These are phyloP conservation scores for Tipula helvola DNA, from an alignment of 2,888 invertebrate species.

Conservation along the genomic window DNA sequence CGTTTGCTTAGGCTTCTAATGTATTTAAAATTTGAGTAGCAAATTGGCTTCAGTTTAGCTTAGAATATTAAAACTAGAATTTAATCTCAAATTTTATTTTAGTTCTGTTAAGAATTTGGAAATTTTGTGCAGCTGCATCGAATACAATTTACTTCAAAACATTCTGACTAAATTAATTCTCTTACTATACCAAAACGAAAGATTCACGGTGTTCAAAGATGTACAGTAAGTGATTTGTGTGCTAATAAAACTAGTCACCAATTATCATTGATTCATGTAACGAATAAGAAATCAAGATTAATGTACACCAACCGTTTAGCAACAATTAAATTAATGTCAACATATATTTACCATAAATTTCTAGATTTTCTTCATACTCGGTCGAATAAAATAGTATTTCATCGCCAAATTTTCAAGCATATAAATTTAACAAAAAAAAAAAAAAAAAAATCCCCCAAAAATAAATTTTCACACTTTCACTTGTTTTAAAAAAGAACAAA, in stretches of 20 bases:
- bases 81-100: no score
- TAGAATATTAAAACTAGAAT: no score
- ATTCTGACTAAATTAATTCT: no score
- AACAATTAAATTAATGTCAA: not conserved
- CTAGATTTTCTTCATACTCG: not conserved
- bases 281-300: not conserved
- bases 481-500: not conserved
- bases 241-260: not conserved
- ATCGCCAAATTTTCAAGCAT: not conserved
- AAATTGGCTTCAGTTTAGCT: no score
- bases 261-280: not conserved
- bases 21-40: no score
- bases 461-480: not conserved
- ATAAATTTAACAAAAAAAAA: not conserved
- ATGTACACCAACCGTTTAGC: not conserved
- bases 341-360: slow-evolving; percentile 4
- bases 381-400: not conserved
- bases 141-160: no score
- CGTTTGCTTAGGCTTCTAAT: no score
- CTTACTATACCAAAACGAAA: not conserved
- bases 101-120: no score
- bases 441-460: not conserved
- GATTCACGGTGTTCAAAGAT: not conserved
- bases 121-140: no score
- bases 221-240: not conserved